Conservation (phyloP, 2,797 vertebrate species). For the Leptoclinus maculatus region DNA sequence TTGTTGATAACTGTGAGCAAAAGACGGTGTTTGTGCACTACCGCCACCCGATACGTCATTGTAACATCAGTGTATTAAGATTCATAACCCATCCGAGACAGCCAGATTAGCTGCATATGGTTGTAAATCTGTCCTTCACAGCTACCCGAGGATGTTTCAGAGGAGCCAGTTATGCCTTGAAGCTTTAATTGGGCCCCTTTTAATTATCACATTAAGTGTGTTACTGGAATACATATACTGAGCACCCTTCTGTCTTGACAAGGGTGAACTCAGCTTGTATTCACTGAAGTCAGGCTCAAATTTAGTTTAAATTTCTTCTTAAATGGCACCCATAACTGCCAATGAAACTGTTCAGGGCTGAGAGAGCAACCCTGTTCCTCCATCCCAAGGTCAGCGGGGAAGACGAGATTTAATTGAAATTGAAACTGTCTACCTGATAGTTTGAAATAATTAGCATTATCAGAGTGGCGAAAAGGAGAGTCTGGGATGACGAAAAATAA, state of each 20-base stretch:
- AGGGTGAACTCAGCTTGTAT: conserved; percentile 66
- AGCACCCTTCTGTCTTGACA: conserved; percentile 64
- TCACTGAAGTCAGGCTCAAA: conserved; percentile 73
- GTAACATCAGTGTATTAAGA: conserved; percentile 59
- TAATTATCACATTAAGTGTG: conserved; percentile 80
- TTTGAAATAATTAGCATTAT: conserved; percentile 88
- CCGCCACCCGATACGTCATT: conserved; percentile 41
- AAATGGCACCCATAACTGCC: conserved; percentile 73
- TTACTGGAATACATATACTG: conserved; percentile 70
- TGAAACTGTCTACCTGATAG: conserved; percentile 85
- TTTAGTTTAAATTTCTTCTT: conserved; percentile 79
- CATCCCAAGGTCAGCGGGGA: conserved; percentile 80
- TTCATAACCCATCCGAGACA: conserved; percentile 60
- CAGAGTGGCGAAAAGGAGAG: conserved; percentile 69
- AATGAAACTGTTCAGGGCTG: conserved; percentile 64
- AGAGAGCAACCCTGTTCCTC: conserved; percentile 61
- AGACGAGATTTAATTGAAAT: conserved; percentile 85
- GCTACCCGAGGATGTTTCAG: conserved; percentile 50
- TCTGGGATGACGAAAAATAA: conserved; percentile 77
- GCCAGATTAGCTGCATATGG: conserved; percentile 70
- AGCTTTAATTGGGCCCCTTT: conserved; percentile 79
- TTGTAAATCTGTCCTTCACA: conserved; percentile 76
- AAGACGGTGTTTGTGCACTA: conserved; percentile 21
- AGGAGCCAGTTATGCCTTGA: conserved; percentile 69
- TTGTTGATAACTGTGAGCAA: conserved; percentile 18